Evolutionary conservation across 2,113 vertebrate genomes (phyloP).

Genomic region (Benitochromis conjunctus): DNA sequence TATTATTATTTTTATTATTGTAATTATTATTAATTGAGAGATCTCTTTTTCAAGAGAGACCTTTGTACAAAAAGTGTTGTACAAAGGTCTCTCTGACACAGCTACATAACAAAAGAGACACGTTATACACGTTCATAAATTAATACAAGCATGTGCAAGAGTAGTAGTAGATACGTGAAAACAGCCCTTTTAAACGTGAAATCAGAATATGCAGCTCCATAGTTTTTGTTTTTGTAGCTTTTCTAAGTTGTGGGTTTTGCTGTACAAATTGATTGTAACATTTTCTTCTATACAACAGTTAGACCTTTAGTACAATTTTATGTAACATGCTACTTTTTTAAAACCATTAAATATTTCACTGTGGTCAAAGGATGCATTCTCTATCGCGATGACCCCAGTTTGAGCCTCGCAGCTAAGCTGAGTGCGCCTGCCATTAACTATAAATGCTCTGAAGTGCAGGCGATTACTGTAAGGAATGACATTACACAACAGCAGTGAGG

Average conservation of each 20-base stretch:
- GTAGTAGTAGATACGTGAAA: not conserved
- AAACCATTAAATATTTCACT: not conserved
- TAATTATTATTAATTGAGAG: not conserved
- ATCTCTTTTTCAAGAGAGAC: not conserved
- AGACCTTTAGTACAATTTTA: not conserved
- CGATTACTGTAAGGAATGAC: conserved; percentile 27
- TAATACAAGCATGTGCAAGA: not conserved
- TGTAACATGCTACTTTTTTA: not conserved
- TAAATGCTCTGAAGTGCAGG: conserved; percentile 5
- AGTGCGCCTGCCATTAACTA: not conserved
- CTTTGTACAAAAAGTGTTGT: not conserved
- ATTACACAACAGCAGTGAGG: not conserved
- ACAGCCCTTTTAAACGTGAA: not conserved
- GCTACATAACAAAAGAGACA: not conserved
- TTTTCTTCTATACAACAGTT: not conserved
- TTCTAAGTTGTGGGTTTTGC: not conserved
- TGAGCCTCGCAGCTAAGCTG: not conserved
- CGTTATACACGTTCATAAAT: not conserved
- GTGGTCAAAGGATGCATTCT: not conserved
- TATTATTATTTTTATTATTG: no score
- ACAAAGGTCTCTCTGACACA: not conserved
- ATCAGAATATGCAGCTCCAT: not conserved
- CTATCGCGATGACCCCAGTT: not conserved
- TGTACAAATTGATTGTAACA: not conserved
- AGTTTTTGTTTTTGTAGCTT: fast-evolving